Conservation (phyloP, 2,797 vertebrate species). For the Huso huso region DNA sequence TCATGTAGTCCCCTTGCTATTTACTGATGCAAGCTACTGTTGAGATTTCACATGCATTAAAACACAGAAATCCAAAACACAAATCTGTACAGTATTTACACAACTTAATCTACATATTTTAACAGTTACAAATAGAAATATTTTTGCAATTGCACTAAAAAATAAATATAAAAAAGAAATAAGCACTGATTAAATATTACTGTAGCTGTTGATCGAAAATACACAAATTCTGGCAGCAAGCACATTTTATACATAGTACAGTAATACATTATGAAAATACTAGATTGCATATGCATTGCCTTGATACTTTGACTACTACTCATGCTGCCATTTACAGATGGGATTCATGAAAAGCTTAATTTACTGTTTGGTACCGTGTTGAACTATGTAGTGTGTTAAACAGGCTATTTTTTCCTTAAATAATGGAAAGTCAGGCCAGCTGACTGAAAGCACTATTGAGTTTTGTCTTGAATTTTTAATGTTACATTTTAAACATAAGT, state of each 20-base stretch:
- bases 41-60: conserved; percentile 44
- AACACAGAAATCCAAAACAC: conserved; percentile 15
- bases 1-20: not conserved
- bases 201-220: conserved; percentile 52
- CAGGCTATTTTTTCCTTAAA: not conserved
- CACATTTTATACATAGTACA: conserved; percentile 30
- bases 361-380: conserved; percentile 9
- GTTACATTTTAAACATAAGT: too few species aligned
- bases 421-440: conserved; percentile 47
- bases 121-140: conserved; percentile 51
- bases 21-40: conserved; percentile 35
- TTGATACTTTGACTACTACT: conserved; percentile 13
- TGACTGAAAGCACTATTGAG: conserved; percentile 35
- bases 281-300: conserved; percentile 39
- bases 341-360: conserved; percentile 12
- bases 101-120: conserved; percentile 44
- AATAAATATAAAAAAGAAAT: conserved; percentile 64
- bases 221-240: conserved; percentile 48
- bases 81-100: conserved; percentile 81
- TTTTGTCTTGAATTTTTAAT: too few species aligned
- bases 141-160: conserved; percentile 53
- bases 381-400: conserved; percentile 2
- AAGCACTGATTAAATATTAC: conserved; percentile 33
- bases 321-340: conserved; percentile 2
- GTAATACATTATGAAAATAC: conserved; percentile 27